Base-by-base conservation (phyloP, 2,113 vertebrate genomes). In the Malurus melanocephalus region DNA sequence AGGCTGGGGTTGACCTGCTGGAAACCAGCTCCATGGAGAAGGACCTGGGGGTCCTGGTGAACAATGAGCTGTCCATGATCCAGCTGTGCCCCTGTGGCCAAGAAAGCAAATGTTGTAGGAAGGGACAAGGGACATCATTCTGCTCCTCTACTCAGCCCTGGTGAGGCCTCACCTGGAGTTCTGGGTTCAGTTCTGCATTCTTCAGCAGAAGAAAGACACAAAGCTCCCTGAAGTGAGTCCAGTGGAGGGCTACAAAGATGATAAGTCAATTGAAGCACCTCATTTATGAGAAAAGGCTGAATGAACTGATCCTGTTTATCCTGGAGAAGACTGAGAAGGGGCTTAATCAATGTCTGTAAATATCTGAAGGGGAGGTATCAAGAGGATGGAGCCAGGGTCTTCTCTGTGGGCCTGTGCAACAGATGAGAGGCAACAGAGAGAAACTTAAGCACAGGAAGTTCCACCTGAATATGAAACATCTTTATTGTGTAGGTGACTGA, bases 351-450 rank as follows among this genome's bases (percentile, higher is more conserved):
- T 42, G 11, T 24, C 38, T 7, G 16, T 53, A 13, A 8, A 28
- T 69, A 23, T 51, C 33, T 68, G 48, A 68, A 40, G 14, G 10
- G 27, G 6, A 30, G 7, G 14, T 24, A 23, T 14, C 21, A 53
- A 69, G 20, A 69, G 28, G 20, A 24, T 32, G 28, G 35, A 53
- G 35, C 49, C 35, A 18, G 16, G 21, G 21, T 42, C 49, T 85
- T 52, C 27, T n/a, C 0, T 0, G 23, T 20, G 12, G 6, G 32
- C 16, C 15, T 21, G 15, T 46, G 5, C 40, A 23, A 23, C 4
- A 4, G 17, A 66, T 52, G 32, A 46, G 21, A 28, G 55, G 38
- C 38, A 76, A 21, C 23, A 76, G 22, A 60, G 22, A 60, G 42
- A 56, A 60, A 53, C 5, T 19, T 32, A 67, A n/a, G 11, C 3